Base-by-base conservation (phyloP, 2,888 invertebrate genomes). In the Bibio marci region DNA sequence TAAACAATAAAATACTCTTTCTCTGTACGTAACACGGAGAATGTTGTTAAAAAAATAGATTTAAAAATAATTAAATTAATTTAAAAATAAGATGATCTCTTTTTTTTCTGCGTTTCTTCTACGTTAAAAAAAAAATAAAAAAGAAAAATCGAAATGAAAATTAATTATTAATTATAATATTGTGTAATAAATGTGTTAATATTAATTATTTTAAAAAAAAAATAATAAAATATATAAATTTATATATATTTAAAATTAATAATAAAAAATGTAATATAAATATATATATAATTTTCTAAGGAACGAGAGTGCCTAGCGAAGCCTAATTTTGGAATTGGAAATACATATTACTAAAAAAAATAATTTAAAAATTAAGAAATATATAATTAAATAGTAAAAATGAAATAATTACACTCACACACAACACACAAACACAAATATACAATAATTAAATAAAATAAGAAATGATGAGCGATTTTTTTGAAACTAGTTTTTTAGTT, bases 271-370 rank as follows among this genome's bases (percentile, higher is more conserved):
- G 13, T 26, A 17, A 15, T 13, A 17, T 14, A 37, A 35, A 35
- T 18, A 6, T 11, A 26, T 15, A 27, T 37, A 30, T 30, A 37
- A 22, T 30, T 30, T 30, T 15, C 19, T 30, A 30, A 37, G 30
- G 22, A 31, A 37, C 30, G 31, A 31, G 37, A 37, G 37, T 37
- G 37, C 37, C 37, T 37, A 37, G 37, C 35, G 35, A 12, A 35
- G 35, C 35, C 15, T 31, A 31, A 13, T 31, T 17, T 13, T 31
- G 31, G 17, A 31, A 31, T 31, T 13, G 17, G n/a, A 12, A 31
- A 31, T 15, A 31, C 15, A 14, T 31, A 31, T 31, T 31, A 17
- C 13, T 22, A 22, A 22, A 6, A 22, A 22, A 6, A 22, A 22
- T 22, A 22, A 22, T 22, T 6, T 6, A 6, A 22, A 22, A 6